Evolutionary conservation across 2,888 invertebrate species (phyloP), one percentile per base, ranked within the genome.

Genomic region (Apantesis nais): DNA sequence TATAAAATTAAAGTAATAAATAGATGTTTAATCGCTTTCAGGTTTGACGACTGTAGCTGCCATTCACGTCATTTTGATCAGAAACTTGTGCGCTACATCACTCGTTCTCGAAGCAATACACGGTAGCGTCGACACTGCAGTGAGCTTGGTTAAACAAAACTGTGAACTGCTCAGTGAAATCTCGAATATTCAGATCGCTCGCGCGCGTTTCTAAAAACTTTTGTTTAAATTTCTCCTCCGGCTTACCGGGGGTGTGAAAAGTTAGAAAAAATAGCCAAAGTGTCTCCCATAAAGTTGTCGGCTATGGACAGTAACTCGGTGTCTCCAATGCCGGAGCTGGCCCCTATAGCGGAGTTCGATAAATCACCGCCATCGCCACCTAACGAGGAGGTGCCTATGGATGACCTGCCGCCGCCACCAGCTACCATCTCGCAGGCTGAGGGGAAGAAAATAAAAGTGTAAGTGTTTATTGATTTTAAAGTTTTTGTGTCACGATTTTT

Each of bases 281-380:
- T 95, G 95, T 95, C 95, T 94, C 95, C 95, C 74, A 94, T 95
- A 89, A 95, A 95, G 93, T 90, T 95, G 89, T 94, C 94, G 78
- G 95, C 94, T 83, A 96, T 96, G 96, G 96, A 96, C 91, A 96
- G 96, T 92, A 96, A 96, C 92, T 96, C 96, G 85, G 96, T 96
- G 87, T 96, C 96, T 29, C 96, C 96, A 76, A 96, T 96, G 96
- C 96, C 96, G 78, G 96, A 96, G 83, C 89, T 96, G 88, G 97
- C 97, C 70, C 97, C 97, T 44, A 97, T 97, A 78, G 96, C 97
- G 66, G 97, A 97, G 92, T 97, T 97, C 85, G 97, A 97, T 87
- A 96, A 96, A 92, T 96, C 96, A 14, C 96, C 96, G 48, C 96
- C 96, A 12, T 96, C 96, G 78, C 96, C 96, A 55, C 96, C 96